Conservation (phyloP, 2,888 invertebrate genomes). For the Caradrina clavipalpis region DNA sequence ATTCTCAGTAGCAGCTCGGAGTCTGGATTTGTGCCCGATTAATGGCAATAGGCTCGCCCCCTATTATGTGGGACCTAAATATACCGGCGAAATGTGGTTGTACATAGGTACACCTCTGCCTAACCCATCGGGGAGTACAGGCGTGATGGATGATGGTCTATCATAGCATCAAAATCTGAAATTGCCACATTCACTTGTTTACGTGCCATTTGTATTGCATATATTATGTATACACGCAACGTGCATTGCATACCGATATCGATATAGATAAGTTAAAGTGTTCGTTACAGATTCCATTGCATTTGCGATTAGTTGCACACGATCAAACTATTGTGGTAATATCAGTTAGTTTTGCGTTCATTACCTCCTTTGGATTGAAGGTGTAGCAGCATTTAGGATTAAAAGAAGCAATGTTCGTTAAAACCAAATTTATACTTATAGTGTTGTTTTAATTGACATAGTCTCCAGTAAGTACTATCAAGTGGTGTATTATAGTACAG, state of each 20-base stretch:
- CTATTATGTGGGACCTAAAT: too few species aligned
- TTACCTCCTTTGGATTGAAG: conserved; percentile 9
- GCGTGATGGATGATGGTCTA: conserved; percentile 12
- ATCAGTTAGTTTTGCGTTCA: conserved; percentile 28
- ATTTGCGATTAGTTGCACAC: conserved; percentile 77
- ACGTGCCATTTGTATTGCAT: conserved; percentile 45
- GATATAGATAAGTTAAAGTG: conserved; percentile 65
- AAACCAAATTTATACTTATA: conserved; percentile 2
- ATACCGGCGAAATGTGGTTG: too few species aligned
- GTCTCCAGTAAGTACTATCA: conserved; percentile 25
- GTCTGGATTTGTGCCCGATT: too few species aligned
- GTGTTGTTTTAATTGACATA: conserved; percentile 4
- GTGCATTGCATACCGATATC: conserved; percentile 61
- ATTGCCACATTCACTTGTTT: conserved; percentile 56
- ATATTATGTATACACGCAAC: conserved; percentile 46
- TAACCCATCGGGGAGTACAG: too few species aligned
- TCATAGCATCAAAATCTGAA: conserved; percentile 40
- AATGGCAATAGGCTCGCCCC: too few species aligned
- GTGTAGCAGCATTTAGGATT: neutral
- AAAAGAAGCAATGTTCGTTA: conserved; percentile 6
- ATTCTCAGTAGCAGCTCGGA: too few species aligned
- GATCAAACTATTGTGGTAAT: conserved; percentile 37
- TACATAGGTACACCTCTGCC: too few species aligned
- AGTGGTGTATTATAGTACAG: conserved; percentile 22
- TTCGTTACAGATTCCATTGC: conserved; percentile 74